A percentile compares a stretch with the other conserved stretches of the same genome.
These are phyloP conservation scores for Gymnocephalus cernua DNA, from an alignment of 2,113 vertebrate species.

Conservation along the genomic window DNA sequence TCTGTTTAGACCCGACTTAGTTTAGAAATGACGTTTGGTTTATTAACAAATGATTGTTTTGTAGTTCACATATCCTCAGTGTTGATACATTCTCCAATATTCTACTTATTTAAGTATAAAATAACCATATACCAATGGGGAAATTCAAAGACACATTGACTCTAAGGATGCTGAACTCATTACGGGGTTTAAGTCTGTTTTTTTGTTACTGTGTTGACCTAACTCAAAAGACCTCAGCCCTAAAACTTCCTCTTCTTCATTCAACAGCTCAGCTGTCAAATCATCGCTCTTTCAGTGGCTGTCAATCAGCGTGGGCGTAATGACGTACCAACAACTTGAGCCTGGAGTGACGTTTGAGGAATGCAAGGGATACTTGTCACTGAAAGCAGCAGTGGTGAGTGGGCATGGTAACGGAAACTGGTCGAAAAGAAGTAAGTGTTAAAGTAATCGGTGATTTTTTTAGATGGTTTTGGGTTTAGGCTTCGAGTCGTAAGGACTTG, in stretches of 20 bases:
- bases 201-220: neutral
- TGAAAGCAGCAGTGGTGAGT: neutral
- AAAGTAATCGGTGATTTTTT: neutral
- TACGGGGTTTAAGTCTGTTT: neutral
- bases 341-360: neutral
- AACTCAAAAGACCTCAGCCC: neutral
- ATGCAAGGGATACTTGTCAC: neutral
- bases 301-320: neutral
- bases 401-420: neutral
- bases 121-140: neutral
- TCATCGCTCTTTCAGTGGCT: neutral
- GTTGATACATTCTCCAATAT: neutral
- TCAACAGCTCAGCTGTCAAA: constrained; percentile 11
- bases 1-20: neutral
- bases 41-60: neutral
- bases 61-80: neutral
- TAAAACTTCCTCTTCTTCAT: constrained; percentile 1
- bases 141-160: neutral
- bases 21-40: constrained; percentile 14
- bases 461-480: neutral
- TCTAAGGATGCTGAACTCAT: neutral
- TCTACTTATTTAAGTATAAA: neutral
- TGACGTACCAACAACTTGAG: neutral
- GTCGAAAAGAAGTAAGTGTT: neutral
- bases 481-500: neutral